Conservation (phyloP, 2,888 invertebrate species). For the Entomobrya multifasciata region DNA sequence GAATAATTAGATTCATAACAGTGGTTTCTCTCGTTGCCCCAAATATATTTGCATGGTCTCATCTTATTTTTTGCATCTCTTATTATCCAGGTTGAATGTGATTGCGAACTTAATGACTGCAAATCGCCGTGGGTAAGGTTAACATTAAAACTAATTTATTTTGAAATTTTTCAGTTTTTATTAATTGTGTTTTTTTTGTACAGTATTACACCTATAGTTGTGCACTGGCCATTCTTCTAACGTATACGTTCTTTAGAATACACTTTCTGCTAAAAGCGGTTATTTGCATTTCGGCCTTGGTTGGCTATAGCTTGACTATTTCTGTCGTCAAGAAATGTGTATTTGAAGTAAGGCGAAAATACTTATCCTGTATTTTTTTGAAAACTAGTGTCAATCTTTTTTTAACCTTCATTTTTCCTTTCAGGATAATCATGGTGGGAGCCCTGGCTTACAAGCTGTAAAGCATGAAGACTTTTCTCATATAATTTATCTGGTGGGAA, state of each 20-base stretch:
- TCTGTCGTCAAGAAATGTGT: constrained; percentile 84
- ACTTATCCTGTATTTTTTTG: no score
- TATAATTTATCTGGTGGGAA: constrained; percentile 87
- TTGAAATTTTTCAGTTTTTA: neutral
- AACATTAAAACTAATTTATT: constrained; percentile 18
- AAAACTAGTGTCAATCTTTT: no score
- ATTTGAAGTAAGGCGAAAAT: constrained; percentile 83
- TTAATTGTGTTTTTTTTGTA: constrained; percentile 80
- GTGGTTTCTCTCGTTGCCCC: neutral
- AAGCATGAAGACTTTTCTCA: constrained; percentile 85
- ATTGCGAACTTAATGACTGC: constrained; percentile 65
- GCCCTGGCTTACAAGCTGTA: constrained; percentile 85
- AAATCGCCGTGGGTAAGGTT: constrained; percentile 79
- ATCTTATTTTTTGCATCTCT: no score
- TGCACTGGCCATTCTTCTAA: constrained; percentile 85
- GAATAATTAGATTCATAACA: neutral
- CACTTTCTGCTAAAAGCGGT: constrained; percentile 91
- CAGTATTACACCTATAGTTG: constrained; percentile 89
- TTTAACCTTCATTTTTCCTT: no score
- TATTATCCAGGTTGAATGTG: constrained; percentile 58
- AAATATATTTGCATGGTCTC: neutral
- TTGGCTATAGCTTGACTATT: constrained; percentile 87
- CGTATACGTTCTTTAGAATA: constrained; percentile 92
- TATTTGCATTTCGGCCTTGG: constrained; percentile 86
- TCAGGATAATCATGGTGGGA: constrained; percentile 86